Evolutionary conservation across 2,113 vertebrate genomes (phyloP).

Genomic region (Amblyopsis rosae): DNA sequence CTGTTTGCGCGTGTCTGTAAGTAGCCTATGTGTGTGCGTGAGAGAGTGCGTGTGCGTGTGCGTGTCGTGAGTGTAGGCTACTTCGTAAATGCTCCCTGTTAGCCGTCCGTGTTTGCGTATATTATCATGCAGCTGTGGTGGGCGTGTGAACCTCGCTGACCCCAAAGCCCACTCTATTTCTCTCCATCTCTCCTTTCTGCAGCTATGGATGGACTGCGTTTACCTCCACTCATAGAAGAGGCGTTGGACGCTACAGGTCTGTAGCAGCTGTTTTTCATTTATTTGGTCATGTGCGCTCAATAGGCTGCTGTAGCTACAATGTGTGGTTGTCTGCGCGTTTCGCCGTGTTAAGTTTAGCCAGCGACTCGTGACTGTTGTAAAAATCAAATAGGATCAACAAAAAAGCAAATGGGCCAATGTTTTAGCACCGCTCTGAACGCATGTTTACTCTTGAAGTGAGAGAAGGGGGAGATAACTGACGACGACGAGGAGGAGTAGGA

Average conservation of each 20-base stretch:
- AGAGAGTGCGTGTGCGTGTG: slow-evolving; percentile 3
- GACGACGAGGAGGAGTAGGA: slow-evolving; percentile 22
- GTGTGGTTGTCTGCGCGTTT: slow-evolving; percentile 11
- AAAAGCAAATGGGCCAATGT: slow-evolving; percentile 14
- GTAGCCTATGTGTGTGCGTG: slow-evolving; percentile 8
- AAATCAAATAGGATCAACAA: slow-evolving; percentile 26
- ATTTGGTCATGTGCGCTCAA: slow-evolving; percentile 22
- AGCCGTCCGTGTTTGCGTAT: slow-evolving; percentile 16
- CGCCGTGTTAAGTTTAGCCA: not conserved
- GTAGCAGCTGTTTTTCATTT: slow-evolving; percentile 45
- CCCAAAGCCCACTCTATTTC: slow-evolving; percentile 60
- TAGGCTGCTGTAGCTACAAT: not conserved
- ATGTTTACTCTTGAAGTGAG: slow-evolving; percentile 36
- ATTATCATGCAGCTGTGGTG: slow-evolving; percentile 59
- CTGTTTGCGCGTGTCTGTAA: slow-evolving; percentile 18
- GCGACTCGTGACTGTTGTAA: not conserved
- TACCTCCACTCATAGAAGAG: slow-evolving; percentile 78
- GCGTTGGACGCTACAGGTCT: slow-evolving; percentile 76
- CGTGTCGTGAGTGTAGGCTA: slow-evolving; percentile 22
- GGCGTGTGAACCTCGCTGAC: slow-evolving; percentile 69
- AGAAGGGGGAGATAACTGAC: slow-evolving; percentile 20
- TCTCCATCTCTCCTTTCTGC: slow-evolving; percentile 17
- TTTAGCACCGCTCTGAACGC: slow-evolving; percentile 12
- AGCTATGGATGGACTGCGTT: slow-evolving; percentile 76
- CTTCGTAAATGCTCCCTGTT: not conserved